A percentile compares a stretch with the other conserved stretches of the same genome.
Conservation (phyloP, 1,140 invertebrate genomes). For the Apis mellifera region DNA sequence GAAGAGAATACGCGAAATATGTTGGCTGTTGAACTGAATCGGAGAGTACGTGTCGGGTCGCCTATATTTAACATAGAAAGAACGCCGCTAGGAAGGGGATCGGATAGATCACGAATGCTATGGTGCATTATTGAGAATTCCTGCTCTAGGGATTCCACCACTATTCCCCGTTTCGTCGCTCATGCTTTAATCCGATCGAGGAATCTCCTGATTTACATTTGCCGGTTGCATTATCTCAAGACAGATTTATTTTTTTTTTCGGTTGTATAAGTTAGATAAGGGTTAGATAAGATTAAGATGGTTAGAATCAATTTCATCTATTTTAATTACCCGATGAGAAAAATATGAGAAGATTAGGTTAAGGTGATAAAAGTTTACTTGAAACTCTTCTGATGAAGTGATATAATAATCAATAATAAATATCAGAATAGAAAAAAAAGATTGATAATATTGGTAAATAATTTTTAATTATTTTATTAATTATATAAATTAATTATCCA, state of each 20-base stretch:
- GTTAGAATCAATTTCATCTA: too few relatives aligned
- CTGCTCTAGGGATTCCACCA: slow-evolving; percentile 4
- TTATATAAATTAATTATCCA: too few relatives aligned
- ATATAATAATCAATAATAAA: too few relatives aligned
- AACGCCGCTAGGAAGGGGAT: slow-evolving; percentile 7
- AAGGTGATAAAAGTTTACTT: too few relatives aligned
- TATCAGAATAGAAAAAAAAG: too few relatives aligned
- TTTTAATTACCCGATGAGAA: too few relatives aligned
- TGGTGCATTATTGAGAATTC: slow-evolving; percentile 9
- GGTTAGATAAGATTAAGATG: too few relatives aligned
- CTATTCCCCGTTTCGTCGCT: neutral
- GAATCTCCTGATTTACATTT: neutral
- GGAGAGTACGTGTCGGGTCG: slow-evolving; percentile 3
- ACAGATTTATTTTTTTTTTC: neutral
- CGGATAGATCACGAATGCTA: slow-evolving; percentile 12
- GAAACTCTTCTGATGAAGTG: too few relatives aligned
- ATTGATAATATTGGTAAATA: too few relatives aligned
- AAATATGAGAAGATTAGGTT: too few relatives aligned
- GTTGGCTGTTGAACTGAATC: neutral
- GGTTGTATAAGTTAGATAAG: neutral
- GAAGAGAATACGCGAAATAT: slow-evolving; percentile 17
- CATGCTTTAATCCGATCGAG: neutral
- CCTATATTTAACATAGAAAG: slow-evolving; percentile 56
- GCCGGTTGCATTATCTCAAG: neutral
- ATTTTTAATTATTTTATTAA: too few relatives aligned